A percentile compares a stretch with the other conserved stretches of the same genome.
Conservation (phyloP, 2,888 invertebrate species). For the Plagodis pulveraria region DNA sequence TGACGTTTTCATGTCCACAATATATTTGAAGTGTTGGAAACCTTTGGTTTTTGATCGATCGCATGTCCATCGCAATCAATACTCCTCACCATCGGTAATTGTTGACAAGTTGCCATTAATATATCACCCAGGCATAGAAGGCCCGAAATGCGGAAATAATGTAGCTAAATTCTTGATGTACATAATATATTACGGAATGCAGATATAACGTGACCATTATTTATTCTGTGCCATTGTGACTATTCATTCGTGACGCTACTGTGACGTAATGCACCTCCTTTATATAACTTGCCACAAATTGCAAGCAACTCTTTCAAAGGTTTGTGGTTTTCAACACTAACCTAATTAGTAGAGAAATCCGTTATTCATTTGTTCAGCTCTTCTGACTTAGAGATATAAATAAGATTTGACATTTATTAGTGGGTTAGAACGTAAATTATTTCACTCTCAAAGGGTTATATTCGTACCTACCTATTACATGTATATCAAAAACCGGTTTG, state of each 20-base stretch:
- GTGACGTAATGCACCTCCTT: slow-evolving; percentile 18
- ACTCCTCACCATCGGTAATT: neutral
- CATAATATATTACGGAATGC: neutral
- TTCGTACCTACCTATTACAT: too few relatives aligned
- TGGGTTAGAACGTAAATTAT: too few relatives aligned
- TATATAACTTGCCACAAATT: slow-evolving; percentile 8
- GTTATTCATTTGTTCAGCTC: slow-evolving; percentile 3
- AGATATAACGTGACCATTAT: neutral
- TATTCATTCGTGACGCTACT: slow-evolving; percentile 11
- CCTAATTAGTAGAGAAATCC: slow-evolving; percentile 23
- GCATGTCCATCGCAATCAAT: too few relatives aligned
- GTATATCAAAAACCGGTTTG: too few relatives aligned
- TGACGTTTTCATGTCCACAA: too few relatives aligned
- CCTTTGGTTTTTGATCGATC: too few relatives aligned
- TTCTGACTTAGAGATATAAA: neutral
- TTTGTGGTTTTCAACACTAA: slow-evolving; percentile 19
- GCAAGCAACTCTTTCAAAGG: neutral
- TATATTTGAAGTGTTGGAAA: too few relatives aligned
- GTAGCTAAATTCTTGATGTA: slow-evolving; percentile 5
- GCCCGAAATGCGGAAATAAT: slow-evolving; percentile 24
- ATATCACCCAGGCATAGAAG: too few relatives aligned
- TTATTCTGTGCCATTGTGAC: neutral
- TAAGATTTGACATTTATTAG: neutral
- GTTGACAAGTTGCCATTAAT: too few relatives aligned
- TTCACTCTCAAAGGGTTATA: too few relatives aligned